Evolutionary conservation across 1,140 invertebrate species (phyloP), one percentile per base, ranked within the genome.

Genomic region (Plodia interpunctella): DNA sequence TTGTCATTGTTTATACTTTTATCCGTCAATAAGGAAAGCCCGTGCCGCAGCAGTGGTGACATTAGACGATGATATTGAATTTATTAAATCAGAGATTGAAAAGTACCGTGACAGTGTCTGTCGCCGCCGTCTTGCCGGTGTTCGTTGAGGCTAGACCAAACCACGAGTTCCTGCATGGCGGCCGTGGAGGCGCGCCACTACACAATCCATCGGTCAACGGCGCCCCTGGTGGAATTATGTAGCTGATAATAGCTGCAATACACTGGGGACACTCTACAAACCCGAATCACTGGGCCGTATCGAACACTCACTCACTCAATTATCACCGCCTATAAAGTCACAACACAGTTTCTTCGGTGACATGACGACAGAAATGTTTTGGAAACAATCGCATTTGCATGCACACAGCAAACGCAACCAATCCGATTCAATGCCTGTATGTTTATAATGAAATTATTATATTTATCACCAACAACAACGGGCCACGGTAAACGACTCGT

Each of bases 121-220:
- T 79, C 51, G 76, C 60, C 71, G 82, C 84, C 84, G 84, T 87
- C 70, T 83, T 87, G 81, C 57, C 65, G 72, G 71, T 76, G 60
- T 81, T 75, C 57, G 71, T 15, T 62, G 62, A 57, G 68, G 66
- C 76, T 83, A 84, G 74, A 72, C 74, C 67, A 62, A 78, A 80
- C 76, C 74, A 71, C 68, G 77, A 64, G 74, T 72, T 72, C 72
- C 77, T 59, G 79, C 83, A 88, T 88, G 76, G 63, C 83, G 79
- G 70, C 76, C 81, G 66, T 57, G 62, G 63, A 20, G 70, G 59
- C 66, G 59, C 74, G 56, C 72, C 63, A 71, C 60, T 49, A 65
- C 67, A 69, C 70, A 74, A 78, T 75, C 70, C 85, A 88, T 86
- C 75, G 80, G 81, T 81, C 76, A 86, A 74, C 72, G 63, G 60